Evolutionary conservation across 2,113 vertebrate species (phyloP).

Genomic region (Zapus hudsonius): DNA sequence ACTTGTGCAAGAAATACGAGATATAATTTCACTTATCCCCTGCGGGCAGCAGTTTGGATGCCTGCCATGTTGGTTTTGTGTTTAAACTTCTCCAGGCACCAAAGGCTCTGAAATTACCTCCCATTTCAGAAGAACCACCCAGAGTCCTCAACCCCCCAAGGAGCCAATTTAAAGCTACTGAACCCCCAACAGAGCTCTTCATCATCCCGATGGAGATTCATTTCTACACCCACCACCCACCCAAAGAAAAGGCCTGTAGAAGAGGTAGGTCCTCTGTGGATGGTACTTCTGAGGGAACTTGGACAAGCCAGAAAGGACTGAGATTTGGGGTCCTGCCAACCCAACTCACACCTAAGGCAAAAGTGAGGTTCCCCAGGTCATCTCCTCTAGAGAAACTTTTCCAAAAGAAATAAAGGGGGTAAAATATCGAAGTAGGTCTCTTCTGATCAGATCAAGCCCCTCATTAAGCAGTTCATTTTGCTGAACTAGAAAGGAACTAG

Average conservation of each 20-base stretch:
- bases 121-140: conserved; percentile 63
- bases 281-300: not conserved
- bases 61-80: conserved; percentile 49
- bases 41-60: conserved; percentile 5
- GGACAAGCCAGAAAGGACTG: not conserved
- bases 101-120: conserved; percentile 72
- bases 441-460: not conserved
- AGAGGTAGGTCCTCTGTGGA: conserved; percentile 54
- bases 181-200: conserved; percentile 70
- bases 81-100: conserved; percentile 65
- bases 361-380: not conserved
- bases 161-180: conserved; percentile 34
- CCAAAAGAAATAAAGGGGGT: not conserved
- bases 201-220: conserved; percentile 72
- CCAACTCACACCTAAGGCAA: not conserved
- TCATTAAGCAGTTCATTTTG: not conserved
- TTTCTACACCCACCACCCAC: conserved; percentile 28
- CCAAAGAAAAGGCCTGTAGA: conserved; percentile 34
- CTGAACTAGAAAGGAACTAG: not conserved
- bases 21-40: not conserved
- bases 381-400: not conserved
- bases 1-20: not conserved
- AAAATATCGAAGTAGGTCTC: conserved; percentile 20
- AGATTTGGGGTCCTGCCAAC: too few species aligned
- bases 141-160: conserved; percentile 11